phyloP scores from a whole-genome alignment of 2,888 invertebrate genomes.

The Epirrita christyi region DNA sequence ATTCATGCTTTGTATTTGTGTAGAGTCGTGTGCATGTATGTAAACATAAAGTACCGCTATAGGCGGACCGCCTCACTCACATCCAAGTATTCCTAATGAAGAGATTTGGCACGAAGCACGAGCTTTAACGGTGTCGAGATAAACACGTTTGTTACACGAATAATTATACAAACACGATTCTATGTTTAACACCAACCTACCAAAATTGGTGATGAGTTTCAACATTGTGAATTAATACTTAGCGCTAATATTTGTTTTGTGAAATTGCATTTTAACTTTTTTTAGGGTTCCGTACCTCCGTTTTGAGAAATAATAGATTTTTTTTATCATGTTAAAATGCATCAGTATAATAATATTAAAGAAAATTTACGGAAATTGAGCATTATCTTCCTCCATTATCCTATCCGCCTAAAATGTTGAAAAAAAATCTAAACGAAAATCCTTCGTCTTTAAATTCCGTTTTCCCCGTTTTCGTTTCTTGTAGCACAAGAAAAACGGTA shows the following conservation, averaged over 20 bases:
- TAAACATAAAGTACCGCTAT: constrained; percentile 69
- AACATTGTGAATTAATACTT: constrained; percentile 9
- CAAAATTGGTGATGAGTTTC: constrained; percentile 22
- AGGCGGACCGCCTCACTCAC: constrained; percentile 51
- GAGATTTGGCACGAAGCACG: constrained; percentile 81
- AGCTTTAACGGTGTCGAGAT: constrained; percentile 71
- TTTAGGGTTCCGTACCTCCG: too few relatives aligned
- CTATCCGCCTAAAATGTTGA: too few relatives aligned
- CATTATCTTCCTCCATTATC: too few relatives aligned
- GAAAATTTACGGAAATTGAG: too few relatives aligned
- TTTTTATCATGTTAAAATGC: too few relatives aligned
- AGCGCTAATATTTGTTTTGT: constrained; percentile 8
- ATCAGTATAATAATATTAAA: too few relatives aligned
- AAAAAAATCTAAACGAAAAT: too few relatives aligned
- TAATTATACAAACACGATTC: constrained; percentile 35
- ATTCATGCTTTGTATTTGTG: constrained; percentile 57
- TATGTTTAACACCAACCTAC: constrained; percentile 25
- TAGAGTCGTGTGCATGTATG: constrained; percentile 58
- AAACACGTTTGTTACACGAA: constrained; percentile 51
- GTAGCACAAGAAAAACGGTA: too few relatives aligned
- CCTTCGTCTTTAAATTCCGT: too few relatives aligned
- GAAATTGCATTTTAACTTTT: background rate
- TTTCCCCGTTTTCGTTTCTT: too few relatives aligned
- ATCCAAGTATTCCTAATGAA: constrained; percentile 78
- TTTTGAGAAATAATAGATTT: too few relatives aligned